phyloP scores from a whole-genome alignment of 2,888 invertebrate genomes.

The Megalurothrips usitatus region DNA sequence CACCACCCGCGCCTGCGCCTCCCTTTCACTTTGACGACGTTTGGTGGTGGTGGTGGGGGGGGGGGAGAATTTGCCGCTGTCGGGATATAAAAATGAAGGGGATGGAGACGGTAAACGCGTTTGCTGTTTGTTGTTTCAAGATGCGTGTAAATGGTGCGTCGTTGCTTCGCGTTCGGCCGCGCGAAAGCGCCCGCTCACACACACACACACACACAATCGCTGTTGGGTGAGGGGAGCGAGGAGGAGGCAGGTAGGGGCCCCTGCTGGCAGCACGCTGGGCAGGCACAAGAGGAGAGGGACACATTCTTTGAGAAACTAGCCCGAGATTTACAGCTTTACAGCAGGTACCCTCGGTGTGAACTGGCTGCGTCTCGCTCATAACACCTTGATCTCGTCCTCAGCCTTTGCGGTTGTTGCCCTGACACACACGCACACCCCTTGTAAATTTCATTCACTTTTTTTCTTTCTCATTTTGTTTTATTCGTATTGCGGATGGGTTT shows the following conservation, averaged over 20 bases:
- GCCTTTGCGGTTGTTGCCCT: background rate
- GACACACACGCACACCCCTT: background rate
- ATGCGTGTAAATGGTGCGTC: background rate
- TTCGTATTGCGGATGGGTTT: too few relatives aligned
- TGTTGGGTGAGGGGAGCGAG: background rate
- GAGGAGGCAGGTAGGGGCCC: background rate
- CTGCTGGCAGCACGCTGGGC: background rate
- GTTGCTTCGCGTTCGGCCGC: background rate
- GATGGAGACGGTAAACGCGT: too few relatives aligned
- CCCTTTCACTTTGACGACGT: background rate
- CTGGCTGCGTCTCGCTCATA: background rate
- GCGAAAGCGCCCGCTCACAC: background rate
- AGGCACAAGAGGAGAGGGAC: background rate
- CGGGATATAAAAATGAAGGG: too few relatives aligned
- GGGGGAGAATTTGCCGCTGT: too few relatives aligned
- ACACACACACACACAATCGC: background rate
- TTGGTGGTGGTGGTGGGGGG: background rate
- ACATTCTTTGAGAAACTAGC: background rate
- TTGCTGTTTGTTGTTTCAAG: background rate
- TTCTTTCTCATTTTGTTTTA: too few relatives aligned
- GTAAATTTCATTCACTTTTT: background rate
- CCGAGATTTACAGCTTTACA: background rate
- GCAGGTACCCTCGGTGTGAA: background rate
- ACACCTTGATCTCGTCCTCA: background rate
- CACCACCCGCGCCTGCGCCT: too few relatives aligned